These are phyloP conservation scores for Chrysolina haemoptera DNA, from an alignment of 2,888 invertebrate genomes.

Conservation along the genomic window DNA sequence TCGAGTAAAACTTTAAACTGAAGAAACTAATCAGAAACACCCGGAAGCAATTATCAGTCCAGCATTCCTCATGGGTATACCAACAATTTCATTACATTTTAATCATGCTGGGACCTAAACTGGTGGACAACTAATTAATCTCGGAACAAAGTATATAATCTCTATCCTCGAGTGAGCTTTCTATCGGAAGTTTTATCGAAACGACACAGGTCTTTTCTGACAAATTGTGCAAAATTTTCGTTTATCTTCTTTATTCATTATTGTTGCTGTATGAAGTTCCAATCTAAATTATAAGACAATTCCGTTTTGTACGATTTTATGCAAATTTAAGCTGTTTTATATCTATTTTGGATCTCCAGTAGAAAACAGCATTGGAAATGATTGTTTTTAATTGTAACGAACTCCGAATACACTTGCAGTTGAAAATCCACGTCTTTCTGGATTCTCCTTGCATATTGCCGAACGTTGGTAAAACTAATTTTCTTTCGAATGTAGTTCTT, in stretches of 20 bases:
- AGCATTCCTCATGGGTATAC: not conserved
- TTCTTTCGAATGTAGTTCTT: too few relatives aligned
- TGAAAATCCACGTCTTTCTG: not conserved
- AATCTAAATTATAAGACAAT: not conserved
- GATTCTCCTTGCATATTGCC: not conserved
- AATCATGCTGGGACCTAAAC: not conserved
- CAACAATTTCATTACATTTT: conserved; percentile 2
- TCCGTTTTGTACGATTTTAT: not conserved
- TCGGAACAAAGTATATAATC: not conserved
- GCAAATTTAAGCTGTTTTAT: not conserved
- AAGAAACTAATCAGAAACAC: too few relatives aligned
- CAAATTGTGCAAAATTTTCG: conserved; percentile 45
- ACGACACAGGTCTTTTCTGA: conserved; percentile 46
- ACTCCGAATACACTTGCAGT: not conserved
- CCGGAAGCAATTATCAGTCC: not conserved
- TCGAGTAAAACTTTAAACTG: too few relatives aligned
- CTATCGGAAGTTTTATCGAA: conserved; percentile 43
- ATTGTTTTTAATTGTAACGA: not conserved
- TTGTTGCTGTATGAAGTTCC: conserved; percentile 1
- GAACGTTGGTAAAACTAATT: too few relatives aligned
- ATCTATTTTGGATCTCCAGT: not conserved
- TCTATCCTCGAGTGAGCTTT: conserved; percentile 13
- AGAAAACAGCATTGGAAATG: not conserved
- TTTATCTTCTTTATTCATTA: not conserved
- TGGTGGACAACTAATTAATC: not conserved